Evolutionary conservation across 2,797 vertebrate species (phyloP).

Genomic region (Chaetophractus vellerosus): DNA sequence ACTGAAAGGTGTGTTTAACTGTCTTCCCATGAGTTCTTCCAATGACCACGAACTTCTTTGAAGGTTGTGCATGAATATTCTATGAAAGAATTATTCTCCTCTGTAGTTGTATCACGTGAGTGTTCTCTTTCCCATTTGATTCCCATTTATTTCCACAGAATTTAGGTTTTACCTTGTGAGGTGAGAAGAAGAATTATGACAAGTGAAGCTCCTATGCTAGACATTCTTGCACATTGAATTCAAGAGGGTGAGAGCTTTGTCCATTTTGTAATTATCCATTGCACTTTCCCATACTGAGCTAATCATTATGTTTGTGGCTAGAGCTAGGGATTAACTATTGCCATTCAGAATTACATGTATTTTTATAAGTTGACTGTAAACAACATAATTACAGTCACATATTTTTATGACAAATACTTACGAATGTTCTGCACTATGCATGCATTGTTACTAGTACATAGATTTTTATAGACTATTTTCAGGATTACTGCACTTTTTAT

Average conservation of each 20-base stretch:
- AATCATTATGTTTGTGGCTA: slow-evolving; percentile 59
- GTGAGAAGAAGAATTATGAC: slow-evolving; percentile 68
- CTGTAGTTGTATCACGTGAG: slow-evolving; percentile 2
- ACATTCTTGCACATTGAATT: slow-evolving; percentile 81
- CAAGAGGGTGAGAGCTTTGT: slow-evolving; percentile 49
- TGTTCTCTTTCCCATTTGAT: slow-evolving; percentile 57
- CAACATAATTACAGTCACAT: slow-evolving; percentile 72
- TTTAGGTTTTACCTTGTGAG: slow-evolving; percentile 67
- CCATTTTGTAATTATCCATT: slow-evolving; percentile 76
- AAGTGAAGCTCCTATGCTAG: slow-evolving; percentile 74
- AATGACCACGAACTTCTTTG: slow-evolving; percentile 44
- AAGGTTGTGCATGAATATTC: slow-evolving; percentile 48
- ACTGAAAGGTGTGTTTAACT: slow-evolving; percentile 34
- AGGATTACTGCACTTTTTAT: slow-evolving; percentile 74
- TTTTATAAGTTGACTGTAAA: slow-evolving; percentile 77
- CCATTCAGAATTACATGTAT: slow-evolving; percentile 74
- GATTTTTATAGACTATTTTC: slow-evolving; percentile 82
- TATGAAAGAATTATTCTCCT: slow-evolving; percentile 31
- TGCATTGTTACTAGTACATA: slow-evolving; percentile 77
- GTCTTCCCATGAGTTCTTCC: slow-evolving; percentile 34
- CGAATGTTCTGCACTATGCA: slow-evolving; percentile 79
- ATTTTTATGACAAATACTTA: slow-evolving; percentile 80
- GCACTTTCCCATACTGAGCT: slow-evolving; percentile 68
- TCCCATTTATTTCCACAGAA: slow-evolving; percentile 68
- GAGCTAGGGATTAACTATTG: slow-evolving; percentile 72